Percentiles rank a stretch among this genome's conserved stretches.
Evolutionary conservation across 2,797 vertebrate species (phyloP).

Genomic region (Enteromius trimaculatus): DNA sequence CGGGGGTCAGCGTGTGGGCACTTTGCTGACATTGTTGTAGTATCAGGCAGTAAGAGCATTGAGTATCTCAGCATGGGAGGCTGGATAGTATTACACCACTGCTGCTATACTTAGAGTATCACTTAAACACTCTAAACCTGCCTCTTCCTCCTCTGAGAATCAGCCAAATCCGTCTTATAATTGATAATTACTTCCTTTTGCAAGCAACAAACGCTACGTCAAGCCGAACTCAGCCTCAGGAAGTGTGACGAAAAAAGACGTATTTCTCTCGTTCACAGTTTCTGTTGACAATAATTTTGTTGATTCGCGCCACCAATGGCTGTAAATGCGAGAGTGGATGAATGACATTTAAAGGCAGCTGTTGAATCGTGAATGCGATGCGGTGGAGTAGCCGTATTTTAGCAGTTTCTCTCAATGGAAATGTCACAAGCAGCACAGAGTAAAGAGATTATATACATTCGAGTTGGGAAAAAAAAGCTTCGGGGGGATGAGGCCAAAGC

Average conservation of each 20-base stretch:
- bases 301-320: not conserved
- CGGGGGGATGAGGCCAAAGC: constrained; percentile 50
- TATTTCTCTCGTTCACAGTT: constrained; percentile 26
- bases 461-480: constrained; percentile 48
- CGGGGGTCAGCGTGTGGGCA: constrained; percentile 48
- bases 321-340: constrained; percentile 36
- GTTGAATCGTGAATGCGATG: constrained; percentile 47
- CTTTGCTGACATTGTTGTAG: constrained; percentile 52
- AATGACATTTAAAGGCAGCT: constrained; percentile 57
- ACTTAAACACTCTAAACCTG: constrained; percentile 41
- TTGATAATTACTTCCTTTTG: constrained; percentile 30
- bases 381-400: constrained; percentile 33
- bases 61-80: constrained; percentile 40
- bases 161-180: constrained; percentile 20
- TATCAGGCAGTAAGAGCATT: constrained; percentile 37
- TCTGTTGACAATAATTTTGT: constrained; percentile 21
- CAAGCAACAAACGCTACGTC: not conserved
- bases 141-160: constrained; percentile 33
- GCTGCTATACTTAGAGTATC: constrained; percentile 48
- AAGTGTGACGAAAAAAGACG: not conserved
- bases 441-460: constrained; percentile 41
- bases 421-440: constrained; percentile 56
- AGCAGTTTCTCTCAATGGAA: constrained; percentile 38
- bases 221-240: not conserved
- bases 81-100: constrained; percentile 22